Evolutionary conservation across 2,797 vertebrate species (phyloP).

Genomic region (Knipowitschia caucasica): DNA sequence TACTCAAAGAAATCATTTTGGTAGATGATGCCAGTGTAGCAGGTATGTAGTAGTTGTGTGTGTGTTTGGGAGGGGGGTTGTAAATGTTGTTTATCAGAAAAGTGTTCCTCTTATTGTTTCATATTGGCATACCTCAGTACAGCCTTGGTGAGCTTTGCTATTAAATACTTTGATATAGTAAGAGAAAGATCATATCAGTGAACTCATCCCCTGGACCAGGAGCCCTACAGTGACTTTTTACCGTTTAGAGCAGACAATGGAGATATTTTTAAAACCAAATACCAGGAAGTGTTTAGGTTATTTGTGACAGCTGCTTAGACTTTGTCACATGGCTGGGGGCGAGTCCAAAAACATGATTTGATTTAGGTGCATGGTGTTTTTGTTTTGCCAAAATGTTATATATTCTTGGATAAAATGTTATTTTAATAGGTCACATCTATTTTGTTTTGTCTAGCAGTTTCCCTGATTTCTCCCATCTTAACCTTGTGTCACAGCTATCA

Average conservation of each 20-base stretch:
- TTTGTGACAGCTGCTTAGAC: not conserved
- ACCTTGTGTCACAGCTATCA: not conserved
- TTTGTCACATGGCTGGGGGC: not conserved
- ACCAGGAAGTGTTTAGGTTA: not conserved
- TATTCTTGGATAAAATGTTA: not conserved
- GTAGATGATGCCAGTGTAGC: conserved; percentile 92
- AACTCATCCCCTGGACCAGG: not conserved
- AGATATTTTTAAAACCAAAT: conserved; percentile 9
- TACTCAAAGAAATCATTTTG: conserved; percentile 89
- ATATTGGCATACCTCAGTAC: not conserved
- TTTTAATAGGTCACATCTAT: not conserved
- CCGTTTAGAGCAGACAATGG: not conserved
- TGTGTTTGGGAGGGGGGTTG: too few species aligned
- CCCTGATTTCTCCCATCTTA: not conserved
- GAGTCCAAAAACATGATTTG: too few species aligned
- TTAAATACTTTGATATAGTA: not conserved
- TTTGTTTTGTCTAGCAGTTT: not conserved
- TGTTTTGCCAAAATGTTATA: not conserved
- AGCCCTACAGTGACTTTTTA: not conserved
- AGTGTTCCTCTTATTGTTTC: not conserved
- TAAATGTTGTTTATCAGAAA: not conserved
- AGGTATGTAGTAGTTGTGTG: conserved; percentile 60
- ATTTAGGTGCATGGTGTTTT: not conserved
- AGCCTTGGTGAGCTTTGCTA: not conserved
- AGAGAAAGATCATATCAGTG: not conserved